Conservation (phyloP, 2,113 vertebrate species). For the Anhinga rufa region DNA sequence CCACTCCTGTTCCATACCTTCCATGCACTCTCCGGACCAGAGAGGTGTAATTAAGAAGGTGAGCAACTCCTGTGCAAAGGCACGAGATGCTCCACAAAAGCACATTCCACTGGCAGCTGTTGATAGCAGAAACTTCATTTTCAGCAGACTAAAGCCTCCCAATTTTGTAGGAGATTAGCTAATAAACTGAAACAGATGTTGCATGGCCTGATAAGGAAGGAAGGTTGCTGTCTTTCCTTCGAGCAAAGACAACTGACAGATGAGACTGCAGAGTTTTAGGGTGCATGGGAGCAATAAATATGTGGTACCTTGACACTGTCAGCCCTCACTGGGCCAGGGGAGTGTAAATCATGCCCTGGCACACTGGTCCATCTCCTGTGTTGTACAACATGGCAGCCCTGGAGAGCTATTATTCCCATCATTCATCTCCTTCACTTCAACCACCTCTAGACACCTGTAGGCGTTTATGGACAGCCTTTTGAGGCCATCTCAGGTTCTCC, state of each 20-base stretch:
- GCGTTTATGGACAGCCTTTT: not conserved
- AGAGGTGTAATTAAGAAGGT: not conserved
- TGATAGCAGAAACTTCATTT: slow-evolving; percentile 16
- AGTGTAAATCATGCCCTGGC: not conserved
- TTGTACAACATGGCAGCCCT: not conserved
- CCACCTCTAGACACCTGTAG: not conserved
- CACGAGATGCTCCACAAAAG: not conserved
- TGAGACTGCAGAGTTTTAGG: not conserved
- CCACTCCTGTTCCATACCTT: not conserved
- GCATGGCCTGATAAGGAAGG: not conserved
- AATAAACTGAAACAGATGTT: slow-evolving; percentile 47
- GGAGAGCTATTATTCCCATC: not conserved
- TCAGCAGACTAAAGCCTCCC: not conserved
- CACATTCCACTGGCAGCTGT: not conserved
- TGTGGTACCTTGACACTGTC: not conserved
- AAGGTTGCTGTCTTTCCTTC: not conserved
- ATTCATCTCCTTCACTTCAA: not conserved
- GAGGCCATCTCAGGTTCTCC: not conserved
- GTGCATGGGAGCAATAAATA: not conserved
- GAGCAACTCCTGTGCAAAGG: not conserved
- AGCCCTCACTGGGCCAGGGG: not conserved
- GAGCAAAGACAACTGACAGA: not conserved
- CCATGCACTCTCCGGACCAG: not conserved
- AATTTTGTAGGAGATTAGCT: not conserved
- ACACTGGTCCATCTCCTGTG: not conserved